Evolutionary conservation across 2,888 invertebrate genomes (phyloP), one percentile per base, ranked within the genome.

Genomic region (Brenthis ino): DNA sequence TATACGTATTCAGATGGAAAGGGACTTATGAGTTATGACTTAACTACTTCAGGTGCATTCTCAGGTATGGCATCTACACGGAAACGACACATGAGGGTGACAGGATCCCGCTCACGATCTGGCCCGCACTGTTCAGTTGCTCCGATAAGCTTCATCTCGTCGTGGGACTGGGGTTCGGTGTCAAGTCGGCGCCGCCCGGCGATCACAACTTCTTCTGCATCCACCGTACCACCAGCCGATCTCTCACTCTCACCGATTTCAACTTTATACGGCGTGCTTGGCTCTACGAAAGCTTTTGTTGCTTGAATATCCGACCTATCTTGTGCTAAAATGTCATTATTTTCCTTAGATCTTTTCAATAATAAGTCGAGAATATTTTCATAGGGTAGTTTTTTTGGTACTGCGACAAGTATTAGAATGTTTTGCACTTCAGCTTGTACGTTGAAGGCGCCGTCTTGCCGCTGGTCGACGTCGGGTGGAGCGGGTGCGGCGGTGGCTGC

Each of bases 361-460:
- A 76, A 74, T 16, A 74, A 75, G 68, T 76, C 77, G 54, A 86
- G 75, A 3, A 86, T 16, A 58, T 80, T 81, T 6, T 47, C 65
- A 33, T 58, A 63, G 0, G 79, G 73, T 70, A 84, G 61, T 70
- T 87, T 88, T 57, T 84, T 80, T 3, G 94, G 94, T 28, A 95
- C 87, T 0, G 95, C 94, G n/a, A 96, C 83, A 37, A 97, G 84
- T 64, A 97, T 86, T 73, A 96, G 90, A 73, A 97, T 94, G 80
- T 97, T 96, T 74, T 96, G 95, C 12, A 97, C 86, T 82, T 96
- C 95, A 0, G 96, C 95, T 64, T 95, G 94, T 13, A 96, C 93
- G 84, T 97, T 96, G 72, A 94, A 82, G 3, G 95, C 94, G n/a
- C 97, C 97, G 68, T 96, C 95, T 83, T 97, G 97, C 0, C 96